These are phyloP conservation scores for Tympanoctomys barrerae DNA, from an alignment of 2,797 vertebrate genomes.

Conservation along the genomic window DNA sequence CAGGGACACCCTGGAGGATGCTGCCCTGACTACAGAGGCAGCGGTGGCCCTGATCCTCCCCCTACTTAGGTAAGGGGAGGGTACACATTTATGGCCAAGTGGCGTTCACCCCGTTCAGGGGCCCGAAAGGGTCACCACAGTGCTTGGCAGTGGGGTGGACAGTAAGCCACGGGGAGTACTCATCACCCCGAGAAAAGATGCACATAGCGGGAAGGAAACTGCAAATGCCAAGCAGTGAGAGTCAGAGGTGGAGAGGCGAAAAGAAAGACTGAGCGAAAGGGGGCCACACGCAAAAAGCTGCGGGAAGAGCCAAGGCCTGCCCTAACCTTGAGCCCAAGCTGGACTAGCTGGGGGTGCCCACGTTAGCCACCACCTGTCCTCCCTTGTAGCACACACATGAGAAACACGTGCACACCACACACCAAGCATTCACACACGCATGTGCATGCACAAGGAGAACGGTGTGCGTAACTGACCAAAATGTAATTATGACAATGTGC, in stretches of 20 bases:
- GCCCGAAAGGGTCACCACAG: rapidly evolving
- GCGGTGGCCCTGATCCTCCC: no score
- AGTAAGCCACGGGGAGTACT: not conserved
- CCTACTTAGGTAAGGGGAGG: no score
- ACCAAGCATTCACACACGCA: no score
- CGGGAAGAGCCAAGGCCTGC: not conserved
- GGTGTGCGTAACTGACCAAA: not conserved
- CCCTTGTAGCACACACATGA: not conserved
- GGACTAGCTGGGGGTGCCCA: not conserved
- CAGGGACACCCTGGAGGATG: not conserved
- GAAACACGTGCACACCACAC: not conserved
- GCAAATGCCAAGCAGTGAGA: not conserved
- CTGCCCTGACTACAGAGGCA: not conserved
- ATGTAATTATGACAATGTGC: no score
- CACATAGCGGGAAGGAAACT: not conserved
- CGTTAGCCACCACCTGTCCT: not conserved
- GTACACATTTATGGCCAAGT: rapidly evolving
- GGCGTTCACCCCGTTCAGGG: not conserved
- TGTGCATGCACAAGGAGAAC: rapidly evolving
- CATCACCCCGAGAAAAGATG: not conserved
- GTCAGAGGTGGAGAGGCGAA: not conserved
- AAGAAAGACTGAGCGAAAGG: not conserved
- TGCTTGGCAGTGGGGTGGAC: not conserved
- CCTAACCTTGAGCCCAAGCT: not conserved
- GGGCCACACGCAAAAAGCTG: not conserved